Evolutionary conservation across 2,113 vertebrate species (phyloP), one percentile per base, ranked within the genome.

Genomic region (Cyanoderma ruficeps): DNA sequence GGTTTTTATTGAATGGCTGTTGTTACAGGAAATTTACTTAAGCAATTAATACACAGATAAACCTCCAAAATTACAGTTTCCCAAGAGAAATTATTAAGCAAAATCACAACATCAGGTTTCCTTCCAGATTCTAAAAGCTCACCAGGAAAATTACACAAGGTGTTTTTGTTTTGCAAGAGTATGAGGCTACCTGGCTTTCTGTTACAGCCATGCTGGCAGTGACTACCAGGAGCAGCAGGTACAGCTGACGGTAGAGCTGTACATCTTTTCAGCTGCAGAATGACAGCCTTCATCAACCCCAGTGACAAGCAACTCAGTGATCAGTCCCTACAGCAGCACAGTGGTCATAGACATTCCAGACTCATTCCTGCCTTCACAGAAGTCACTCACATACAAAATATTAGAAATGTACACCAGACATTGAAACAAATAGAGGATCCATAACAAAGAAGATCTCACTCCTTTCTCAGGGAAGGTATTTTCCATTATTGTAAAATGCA

Each of bases 361-460:
- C 39, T 85, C 33, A 50, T 27, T 52, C 23, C 50, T 71, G 19
- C 61, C 61, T 76, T 65, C 57, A 39, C 15, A 28, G 11, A 49
- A 85, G 47, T 59, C 88, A 59, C 9, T 79, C 22, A 8, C 30
- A 42, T 2, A 59, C 15, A 2, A 0, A 3, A 3, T 17, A 61
- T 18, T 50, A 63, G 35, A 83, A 87, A 83, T 59, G 60, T 55
- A 85, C 25, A 80, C 30, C 3, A 2, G 6, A 67, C 8, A 24
- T 0, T 7, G 57, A 65, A 78, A 49, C 0, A 0, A 46, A n/a
- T 5, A 55, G 22, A 64, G 20, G 7, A 78, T 13, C 6, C 10
- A 1, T 37, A 42, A 61, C 5, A 57, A 59, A 65, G 31, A 67
- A 4, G 3, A 6, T 4, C 4, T 52, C 16, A 5, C 22, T 41